phyloP scores from a whole-genome alignment of 2,113 vertebrate genomes.

The Myrmophylax atrothorax region DNA sequence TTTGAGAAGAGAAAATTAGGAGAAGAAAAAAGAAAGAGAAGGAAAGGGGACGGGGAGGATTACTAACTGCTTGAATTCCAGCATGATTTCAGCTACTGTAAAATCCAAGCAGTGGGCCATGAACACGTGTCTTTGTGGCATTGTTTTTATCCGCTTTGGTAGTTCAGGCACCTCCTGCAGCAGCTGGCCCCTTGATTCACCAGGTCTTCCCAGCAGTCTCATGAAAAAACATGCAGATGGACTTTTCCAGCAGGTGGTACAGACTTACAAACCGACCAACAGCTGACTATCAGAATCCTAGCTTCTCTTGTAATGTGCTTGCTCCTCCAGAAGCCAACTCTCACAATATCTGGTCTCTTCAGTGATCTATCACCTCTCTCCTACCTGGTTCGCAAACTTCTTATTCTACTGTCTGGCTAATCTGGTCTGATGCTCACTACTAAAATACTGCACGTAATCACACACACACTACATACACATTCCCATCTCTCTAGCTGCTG shows the following conservation, averaged over 20 bases:
- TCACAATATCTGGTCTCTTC: neutral
- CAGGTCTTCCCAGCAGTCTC: neutral
- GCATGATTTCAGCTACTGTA: neutral
- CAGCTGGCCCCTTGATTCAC: neutral
- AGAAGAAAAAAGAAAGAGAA: neutral
- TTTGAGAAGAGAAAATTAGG: neutral
- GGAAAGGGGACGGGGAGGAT: neutral
- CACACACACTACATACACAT: fast-evolving
- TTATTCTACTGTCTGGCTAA: neutral
- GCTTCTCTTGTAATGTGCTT: neutral
- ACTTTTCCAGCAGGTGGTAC: neutral
- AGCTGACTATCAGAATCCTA: neutral
- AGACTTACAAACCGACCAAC: neutral
- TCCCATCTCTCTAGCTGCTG: neutral
- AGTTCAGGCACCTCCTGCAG: neutral
- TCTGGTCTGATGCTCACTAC: neutral
- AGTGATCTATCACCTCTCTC: neutral
- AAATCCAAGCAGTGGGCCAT: neutral
- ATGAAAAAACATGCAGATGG: fast-evolving
- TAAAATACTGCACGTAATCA: too few species aligned
- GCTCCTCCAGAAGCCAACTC: neutral
- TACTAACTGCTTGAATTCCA: neutral
- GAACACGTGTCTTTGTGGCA: neutral
- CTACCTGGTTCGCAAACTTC: neutral
- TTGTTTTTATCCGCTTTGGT: neutral